Percentiles rank a stretch among this genome's conserved stretches.
Evolutionary conservation across 2,888 invertebrate species (phyloP).

Genomic region (Mythimna impura): DNA sequence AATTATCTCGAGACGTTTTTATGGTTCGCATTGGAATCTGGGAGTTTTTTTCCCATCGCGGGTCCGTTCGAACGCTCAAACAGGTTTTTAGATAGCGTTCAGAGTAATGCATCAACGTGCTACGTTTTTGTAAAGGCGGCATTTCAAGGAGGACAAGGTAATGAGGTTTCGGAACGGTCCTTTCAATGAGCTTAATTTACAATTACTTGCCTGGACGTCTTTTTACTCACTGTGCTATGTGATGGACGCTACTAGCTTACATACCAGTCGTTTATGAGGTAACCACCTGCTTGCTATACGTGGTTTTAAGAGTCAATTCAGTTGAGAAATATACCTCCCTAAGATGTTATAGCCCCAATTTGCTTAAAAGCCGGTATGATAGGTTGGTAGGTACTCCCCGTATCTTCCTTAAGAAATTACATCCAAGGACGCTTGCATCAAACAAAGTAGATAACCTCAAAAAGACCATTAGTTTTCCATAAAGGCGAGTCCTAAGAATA

Average conservation of each 20-base stretch:
- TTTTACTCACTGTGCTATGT: constrained; percentile 38
- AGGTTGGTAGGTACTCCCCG: not conserved
- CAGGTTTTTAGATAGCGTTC: constrained; percentile 90
- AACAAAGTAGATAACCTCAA: constrained; percentile 11
- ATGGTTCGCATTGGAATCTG: constrained; percentile 89
- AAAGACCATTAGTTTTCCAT: constrained; percentile 17
- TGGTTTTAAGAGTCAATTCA: constrained; percentile 1
- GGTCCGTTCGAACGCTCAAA: constrained; percentile 86
- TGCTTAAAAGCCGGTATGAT: constrained; percentile 25
- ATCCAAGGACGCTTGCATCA: constrained; percentile 10
- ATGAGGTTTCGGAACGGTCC: constrained; percentile 84
- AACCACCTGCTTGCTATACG: constrained; percentile 1
- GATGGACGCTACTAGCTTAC: constrained; percentile 45
- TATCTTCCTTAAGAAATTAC: constrained; percentile 15
- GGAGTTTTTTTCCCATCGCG: constrained; percentile 87
- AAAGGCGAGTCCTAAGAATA: not conserved
- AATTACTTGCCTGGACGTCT: constrained; percentile 52
- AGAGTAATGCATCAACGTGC: constrained; percentile 88
- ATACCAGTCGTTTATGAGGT: constrained; percentile 16
- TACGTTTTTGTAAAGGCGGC: constrained; percentile 88
- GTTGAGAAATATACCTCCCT: constrained; percentile 18
- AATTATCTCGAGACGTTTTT: constrained; percentile 89
- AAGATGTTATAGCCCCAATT: constrained; percentile 20
- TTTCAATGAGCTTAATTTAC: constrained; percentile 81
- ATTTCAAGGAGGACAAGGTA: constrained; percentile 84